A percentile compares a stretch with the other conserved stretches of the same genome.
Evolutionary conservation across 1,140 invertebrate species (phyloP).

Genomic region (Heliconius hermathena): DNA sequence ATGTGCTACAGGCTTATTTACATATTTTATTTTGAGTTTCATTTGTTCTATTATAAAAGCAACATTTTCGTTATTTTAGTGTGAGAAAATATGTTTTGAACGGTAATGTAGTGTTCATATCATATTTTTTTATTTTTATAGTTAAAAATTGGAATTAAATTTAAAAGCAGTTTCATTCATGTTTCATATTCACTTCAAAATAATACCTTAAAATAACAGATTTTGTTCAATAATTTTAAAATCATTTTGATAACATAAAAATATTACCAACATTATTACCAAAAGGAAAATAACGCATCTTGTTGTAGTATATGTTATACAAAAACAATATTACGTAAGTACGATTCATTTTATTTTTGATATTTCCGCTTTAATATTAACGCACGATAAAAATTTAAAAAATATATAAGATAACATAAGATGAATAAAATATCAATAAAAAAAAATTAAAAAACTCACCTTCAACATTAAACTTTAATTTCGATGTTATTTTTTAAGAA

Average conservation of each 20-base stretch:
- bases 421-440: neutral
- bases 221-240: too few relatives aligned
- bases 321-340: neutral
- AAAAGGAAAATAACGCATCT: too few relatives aligned
- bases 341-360: neutral
- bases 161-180: too few relatives aligned
- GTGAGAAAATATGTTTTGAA: neutral
- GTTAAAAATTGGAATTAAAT: too few relatives aligned
- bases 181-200: too few relatives aligned
- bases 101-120: neutral
- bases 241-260: too few relatives aligned
- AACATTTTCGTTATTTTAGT: neutral
- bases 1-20: neutral
- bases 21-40: constrained; percentile 2
- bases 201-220: too few relatives aligned
- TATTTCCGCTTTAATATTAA: neutral
- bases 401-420: too few relatives aligned
- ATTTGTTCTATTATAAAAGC: neutral
- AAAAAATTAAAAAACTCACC: neutral
- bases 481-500: neutral
- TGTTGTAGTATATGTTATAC: too few relatives aligned
- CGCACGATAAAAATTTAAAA: neutral
- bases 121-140: too few relatives aligned
- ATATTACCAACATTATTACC: too few relatives aligned
- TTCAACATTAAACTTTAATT: constrained; percentile 6